These are phyloP conservation scores for Hemibagrus guttatus DNA, from an alignment of 2,797 vertebrate species.

Conservation along the genomic window DNA sequence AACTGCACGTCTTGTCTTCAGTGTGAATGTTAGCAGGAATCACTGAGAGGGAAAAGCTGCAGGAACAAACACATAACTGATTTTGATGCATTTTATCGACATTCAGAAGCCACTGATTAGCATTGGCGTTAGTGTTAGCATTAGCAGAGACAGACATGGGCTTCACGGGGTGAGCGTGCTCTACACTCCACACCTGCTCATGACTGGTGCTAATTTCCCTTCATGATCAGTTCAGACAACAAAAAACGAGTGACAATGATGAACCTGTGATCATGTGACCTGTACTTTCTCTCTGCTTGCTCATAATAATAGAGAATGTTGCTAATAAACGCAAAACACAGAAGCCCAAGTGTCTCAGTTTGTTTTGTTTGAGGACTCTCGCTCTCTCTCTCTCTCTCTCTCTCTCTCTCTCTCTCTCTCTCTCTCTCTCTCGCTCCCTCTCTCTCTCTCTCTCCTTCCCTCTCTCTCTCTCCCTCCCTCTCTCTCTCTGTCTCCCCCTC, in stretches of 20 bases:
- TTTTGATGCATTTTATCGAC: neutral
- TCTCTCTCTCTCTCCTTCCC: neutral
- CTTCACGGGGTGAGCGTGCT: constrained; percentile 68
- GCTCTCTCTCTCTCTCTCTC: neutral
- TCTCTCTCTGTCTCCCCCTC: too few species aligned
- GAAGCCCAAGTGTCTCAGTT: constrained; percentile 77
- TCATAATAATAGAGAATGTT: constrained; percentile 82
- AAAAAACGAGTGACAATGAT: constrained; percentile 73
- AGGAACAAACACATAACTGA: neutral
- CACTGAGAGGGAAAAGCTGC: neutral
- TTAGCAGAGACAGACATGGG: constrained; percentile 43
- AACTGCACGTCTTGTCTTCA: neutral
- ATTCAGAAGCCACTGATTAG: neutral
- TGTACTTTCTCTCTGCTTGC: constrained; percentile 94
- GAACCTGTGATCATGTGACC: constrained; percentile 91
- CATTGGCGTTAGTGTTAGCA: neutral
- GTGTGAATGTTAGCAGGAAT: neutral
- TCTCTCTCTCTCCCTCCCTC: neutral
- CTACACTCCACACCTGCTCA: constrained; percentile 54
- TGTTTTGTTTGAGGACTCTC: constrained; percentile 61
- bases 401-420: neutral
- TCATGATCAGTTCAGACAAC: constrained; percentile 67
- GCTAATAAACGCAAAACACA: constrained; percentile 91
- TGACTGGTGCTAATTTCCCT: constrained; percentile 81
- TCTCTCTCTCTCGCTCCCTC: neutral